Evolutionary conservation across 2,797 vertebrate genomes (phyloP).

Genomic region (Periparus ater): DNA sequence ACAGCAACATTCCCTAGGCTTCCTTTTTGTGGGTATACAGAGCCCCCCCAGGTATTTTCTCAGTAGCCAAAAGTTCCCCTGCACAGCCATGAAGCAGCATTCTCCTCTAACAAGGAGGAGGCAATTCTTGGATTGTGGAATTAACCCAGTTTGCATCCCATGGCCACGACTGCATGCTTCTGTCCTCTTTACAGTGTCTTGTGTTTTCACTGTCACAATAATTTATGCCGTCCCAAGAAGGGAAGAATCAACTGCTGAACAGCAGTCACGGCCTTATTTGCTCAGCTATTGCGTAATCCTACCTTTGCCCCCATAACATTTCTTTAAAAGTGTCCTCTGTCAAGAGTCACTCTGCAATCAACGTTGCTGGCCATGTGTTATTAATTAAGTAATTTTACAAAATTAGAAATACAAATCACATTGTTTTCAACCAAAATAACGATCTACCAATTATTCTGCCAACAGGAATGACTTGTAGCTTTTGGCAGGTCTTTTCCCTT

Average conservation of each 20-base stretch:
- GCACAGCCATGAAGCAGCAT: background rate
- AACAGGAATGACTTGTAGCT: conserved; percentile 80
- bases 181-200: background rate
- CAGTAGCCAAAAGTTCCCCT: background rate
- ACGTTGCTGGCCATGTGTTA: conserved; percentile 81
- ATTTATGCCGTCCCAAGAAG: background rate
- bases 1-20: background rate
- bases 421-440: conserved; percentile 86
- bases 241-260: conserved; percentile 15
- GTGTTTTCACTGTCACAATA: background rate
- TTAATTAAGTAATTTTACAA: conserved; percentile 84
- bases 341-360: conserved; percentile 72
- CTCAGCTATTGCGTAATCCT: conserved; percentile 21
- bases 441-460: conserved; percentile 87
- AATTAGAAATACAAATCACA: conserved; percentile 83
- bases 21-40: background rate
- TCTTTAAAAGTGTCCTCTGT: conserved; percentile 57
- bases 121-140: background rate
- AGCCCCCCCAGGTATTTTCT: background rate
- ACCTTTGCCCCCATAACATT: conserved; percentile 44
- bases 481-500: conserved; percentile 81
- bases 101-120: background rate
- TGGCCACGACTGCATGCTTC: background rate
- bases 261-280: background rate
- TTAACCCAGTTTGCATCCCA: background rate